Percentiles rank a stretch among this genome's conserved stretches.
Conservation (phyloP, 2,797 vertebrate species). For the Pempheris klunzingeri region DNA sequence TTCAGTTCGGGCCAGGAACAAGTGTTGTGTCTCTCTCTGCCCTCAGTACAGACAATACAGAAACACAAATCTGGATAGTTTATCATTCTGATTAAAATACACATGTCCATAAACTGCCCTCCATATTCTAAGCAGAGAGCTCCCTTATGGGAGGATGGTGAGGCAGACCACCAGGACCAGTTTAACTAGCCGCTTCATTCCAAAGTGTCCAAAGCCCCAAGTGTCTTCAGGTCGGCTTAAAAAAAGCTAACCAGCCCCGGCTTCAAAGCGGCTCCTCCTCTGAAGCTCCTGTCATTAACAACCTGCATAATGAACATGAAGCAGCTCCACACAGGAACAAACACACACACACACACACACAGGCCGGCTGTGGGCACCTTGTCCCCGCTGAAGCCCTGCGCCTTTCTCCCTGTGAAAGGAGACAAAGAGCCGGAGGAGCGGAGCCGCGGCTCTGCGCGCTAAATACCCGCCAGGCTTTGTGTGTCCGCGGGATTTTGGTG, state of each 20-base stretch:
- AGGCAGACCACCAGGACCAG: background rate
- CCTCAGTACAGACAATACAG: too few species aligned
- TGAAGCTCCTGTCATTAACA: slow-evolving; percentile 62
- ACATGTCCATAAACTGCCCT: background rate
- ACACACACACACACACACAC: slow-evolving; percentile 40
- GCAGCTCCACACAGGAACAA: slow-evolving; percentile 29
- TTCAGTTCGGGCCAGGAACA: background rate
- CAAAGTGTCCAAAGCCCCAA: background rate
- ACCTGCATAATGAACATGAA: slow-evolving; percentile 59
- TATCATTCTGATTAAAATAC: background rate
- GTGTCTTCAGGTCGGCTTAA: slow-evolving; percentile 19
- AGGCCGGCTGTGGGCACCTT: slow-evolving; percentile 39
- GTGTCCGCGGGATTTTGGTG: slow-evolving; percentile 55
- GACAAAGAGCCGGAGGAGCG: slow-evolving; percentile 68
- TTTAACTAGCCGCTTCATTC: slow-evolving; percentile 15
- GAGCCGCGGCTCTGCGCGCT: slow-evolving; percentile 55
- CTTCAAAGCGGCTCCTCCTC: slow-evolving; percentile 54
- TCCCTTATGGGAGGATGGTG: background rate
- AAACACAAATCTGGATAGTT: too few species aligned
- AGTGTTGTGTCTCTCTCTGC: background rate
- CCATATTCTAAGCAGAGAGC: background rate
- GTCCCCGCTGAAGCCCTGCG: slow-evolving; percentile 43
- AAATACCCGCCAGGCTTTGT: slow-evolving; percentile 68
- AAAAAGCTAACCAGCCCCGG: slow-evolving; percentile 44
- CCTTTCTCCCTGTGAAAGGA: slow-evolving; percentile 57